These are phyloP conservation scores for Sparidentex hasta DNA, from an alignment of 2,797 vertebrate genomes.

Conservation along the genomic window DNA sequence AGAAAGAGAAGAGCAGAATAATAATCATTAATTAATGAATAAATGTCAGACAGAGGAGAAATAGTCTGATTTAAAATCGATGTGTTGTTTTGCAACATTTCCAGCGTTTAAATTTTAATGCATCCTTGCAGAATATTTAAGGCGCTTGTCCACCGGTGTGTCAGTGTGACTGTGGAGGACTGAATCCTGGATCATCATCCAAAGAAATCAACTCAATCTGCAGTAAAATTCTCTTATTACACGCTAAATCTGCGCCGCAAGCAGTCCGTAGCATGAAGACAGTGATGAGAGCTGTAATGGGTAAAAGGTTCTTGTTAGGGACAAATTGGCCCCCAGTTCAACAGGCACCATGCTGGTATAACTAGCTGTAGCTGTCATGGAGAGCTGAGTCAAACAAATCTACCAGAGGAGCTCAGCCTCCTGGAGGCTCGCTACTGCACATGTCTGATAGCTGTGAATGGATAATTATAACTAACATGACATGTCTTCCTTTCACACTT, in stretches of 20 bases:
- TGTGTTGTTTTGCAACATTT: slow-evolving; percentile 5
- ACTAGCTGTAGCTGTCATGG: slow-evolving; percentile 43
- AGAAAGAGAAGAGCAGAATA: neutral
- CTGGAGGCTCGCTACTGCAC: slow-evolving; percentile 12
- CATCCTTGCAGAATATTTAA: slow-evolving; percentile 1
- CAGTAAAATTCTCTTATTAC: slow-evolving; percentile 31
- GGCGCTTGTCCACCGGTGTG: neutral
- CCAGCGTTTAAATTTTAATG: slow-evolving; percentile 6
- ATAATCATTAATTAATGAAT: slow-evolving; percentile 25
- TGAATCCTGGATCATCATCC: neutral
- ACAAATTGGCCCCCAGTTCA: slow-evolving; percentile 56
- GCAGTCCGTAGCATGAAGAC: slow-evolving; percentile 11
- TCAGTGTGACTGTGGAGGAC: neutral
- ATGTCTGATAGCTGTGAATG: slow-evolving; percentile 22
- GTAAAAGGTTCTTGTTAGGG: slow-evolving; percentile 45
- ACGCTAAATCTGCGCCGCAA: slow-evolving; percentile 32
- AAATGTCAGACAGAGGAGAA: neutral
- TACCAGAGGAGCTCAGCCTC: slow-evolving; percentile 31
- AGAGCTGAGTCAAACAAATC: slow-evolving; percentile 35
- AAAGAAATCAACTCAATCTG: slow-evolving; percentile 5
- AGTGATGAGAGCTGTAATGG: slow-evolving; percentile 28
- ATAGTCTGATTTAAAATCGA: slow-evolving; percentile 12
- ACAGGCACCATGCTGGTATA: slow-evolving; percentile 43
- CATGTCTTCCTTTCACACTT: slow-evolving; percentile 28
- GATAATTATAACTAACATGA: slow-evolving; percentile 42